A percentile compares a stretch with the other conserved stretches of the same genome.
Evolutionary conservation across 2,888 invertebrate genomes (phyloP).

Genomic region (Melanargia galathea): DNA sequence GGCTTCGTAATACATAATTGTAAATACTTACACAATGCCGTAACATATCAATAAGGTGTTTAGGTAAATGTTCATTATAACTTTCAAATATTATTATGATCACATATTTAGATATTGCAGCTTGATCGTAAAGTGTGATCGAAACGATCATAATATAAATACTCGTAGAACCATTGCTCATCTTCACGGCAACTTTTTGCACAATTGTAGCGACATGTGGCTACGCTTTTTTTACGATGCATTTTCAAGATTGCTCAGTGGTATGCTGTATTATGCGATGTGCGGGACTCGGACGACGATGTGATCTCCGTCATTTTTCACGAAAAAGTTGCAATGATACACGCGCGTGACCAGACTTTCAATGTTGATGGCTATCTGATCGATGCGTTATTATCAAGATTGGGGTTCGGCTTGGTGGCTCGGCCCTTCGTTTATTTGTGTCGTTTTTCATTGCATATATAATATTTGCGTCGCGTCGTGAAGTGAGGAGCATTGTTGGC

Average conservation of each 20-base stretch:
- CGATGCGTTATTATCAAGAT: slow-evolving; percentile 23
- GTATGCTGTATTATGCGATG: neutral
- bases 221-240: slow-evolving; percentile 13
- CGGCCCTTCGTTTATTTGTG: slow-evolving; percentile 27
- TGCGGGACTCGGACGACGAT: slow-evolving; percentile 1
- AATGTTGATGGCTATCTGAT: slow-evolving; percentile 24
- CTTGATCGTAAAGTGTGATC: neutral
- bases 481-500: slow-evolving; percentile 49
- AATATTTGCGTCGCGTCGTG: slow-evolving; percentile 38
- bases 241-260: slow-evolving; percentile 21
- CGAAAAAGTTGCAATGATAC: slow-evolving; percentile 16
- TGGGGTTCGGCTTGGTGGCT: slow-evolving; percentile 3
- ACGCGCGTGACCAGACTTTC: slow-evolving; percentile 20
- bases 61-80: too few species aligned
- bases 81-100: neutral
- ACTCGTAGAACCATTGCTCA: slow-evolving; percentile 20
- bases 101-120: neutral
- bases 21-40: too few species aligned
- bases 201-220: neutral
- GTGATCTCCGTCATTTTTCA: slow-evolving; percentile 31
- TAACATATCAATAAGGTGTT: too few species aligned
- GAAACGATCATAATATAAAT: slow-evolving; percentile 13
- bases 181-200: slow-evolving; percentile 7
- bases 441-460: slow-evolving; percentile 30
- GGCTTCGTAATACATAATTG: too few species aligned